Conservation (phyloP, 1,140 invertebrate genomes). For the Drosophila auraria region DNA sequence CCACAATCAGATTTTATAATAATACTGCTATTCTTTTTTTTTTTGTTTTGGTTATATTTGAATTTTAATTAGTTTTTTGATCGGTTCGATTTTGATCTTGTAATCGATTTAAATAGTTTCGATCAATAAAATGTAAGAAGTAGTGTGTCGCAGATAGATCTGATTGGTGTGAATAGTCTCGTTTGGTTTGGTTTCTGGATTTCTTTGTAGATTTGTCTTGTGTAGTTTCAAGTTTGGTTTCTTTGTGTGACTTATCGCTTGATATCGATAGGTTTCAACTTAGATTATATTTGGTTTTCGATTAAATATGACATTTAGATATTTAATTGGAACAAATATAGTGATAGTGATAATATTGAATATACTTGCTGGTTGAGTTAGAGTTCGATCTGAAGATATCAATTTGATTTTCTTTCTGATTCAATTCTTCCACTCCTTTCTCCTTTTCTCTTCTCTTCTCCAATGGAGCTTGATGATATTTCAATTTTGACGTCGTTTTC, state of each 20-base stretch:
- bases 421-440: background rate
- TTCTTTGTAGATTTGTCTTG: background rate
- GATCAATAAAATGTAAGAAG: background rate
- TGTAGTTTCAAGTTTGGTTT: background rate
- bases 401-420: background rate
- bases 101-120: background rate
- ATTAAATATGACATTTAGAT: constrained; percentile 25
- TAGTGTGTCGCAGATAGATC: background rate
- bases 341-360: constrained; percentile 1
- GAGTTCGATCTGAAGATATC: background rate
- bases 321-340: background rate
- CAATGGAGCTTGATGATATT: background rate
- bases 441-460: too few relatives aligned
- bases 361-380: constrained; percentile 12
- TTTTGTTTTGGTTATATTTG: background rate
- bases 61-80: background rate
- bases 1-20: background rate
- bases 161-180: background rate
- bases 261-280: constrained; percentile 5
- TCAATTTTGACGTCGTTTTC: constrained; percentile 1
- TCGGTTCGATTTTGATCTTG: constrained; percentile 1
- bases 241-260: background rate
- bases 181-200: background rate
- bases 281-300: constrained; percentile 2
- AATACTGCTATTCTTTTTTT: background rate